These are phyloP conservation scores for Rhingia rostrata DNA, from an alignment of 2,888 invertebrate genomes.

Conservation along the genomic window DNA sequence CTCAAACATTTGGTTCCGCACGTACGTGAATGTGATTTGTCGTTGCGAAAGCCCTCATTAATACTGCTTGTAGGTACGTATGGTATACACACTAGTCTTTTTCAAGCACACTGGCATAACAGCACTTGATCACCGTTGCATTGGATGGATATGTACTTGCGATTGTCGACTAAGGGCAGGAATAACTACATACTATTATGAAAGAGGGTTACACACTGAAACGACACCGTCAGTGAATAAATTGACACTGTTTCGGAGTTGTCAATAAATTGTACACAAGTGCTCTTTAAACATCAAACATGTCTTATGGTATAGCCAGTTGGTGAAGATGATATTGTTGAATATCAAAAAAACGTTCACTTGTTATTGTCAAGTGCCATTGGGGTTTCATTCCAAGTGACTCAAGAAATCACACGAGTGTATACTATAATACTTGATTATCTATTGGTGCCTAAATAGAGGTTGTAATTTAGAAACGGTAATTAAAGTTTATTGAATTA, in stretches of 20 bases:
- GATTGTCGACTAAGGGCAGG: constrained; percentile 30
- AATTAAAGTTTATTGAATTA: too few relatives aligned
- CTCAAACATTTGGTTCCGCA: constrained; percentile 46
- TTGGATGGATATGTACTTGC: constrained; percentile 39
- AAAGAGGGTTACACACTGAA: constrained; percentile 33
- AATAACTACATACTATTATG: constrained; percentile 33
- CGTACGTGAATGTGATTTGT: constrained; percentile 8
- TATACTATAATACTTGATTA: too few relatives aligned
- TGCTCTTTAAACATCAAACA: constrained; percentile 26
- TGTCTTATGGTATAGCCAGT: constrained; percentile 17
- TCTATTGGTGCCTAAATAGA: too few relatives aligned
- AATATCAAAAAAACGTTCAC: constrained; percentile 13
- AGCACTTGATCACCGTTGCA: constrained; percentile 54
- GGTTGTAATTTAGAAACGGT: too few relatives aligned
- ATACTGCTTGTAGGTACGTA: constrained; percentile 55
- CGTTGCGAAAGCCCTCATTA: constrained; percentile 52
- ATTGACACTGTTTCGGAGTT: constrained; percentile 53
- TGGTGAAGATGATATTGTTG: constrained; percentile 40
- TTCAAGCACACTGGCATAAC: constrained; percentile 42
- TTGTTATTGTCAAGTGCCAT: constrained; percentile 12
- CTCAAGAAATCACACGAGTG: too few relatives aligned
- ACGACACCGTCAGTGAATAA: constrained; percentile 43
- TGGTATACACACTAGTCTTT: constrained; percentile 54
- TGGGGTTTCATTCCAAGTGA: neutral
- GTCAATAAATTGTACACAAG: constrained; percentile 44